Base-by-base conservation (phyloP, 2,797 vertebrate species). In the Coregonus ussuriensis region DNA sequence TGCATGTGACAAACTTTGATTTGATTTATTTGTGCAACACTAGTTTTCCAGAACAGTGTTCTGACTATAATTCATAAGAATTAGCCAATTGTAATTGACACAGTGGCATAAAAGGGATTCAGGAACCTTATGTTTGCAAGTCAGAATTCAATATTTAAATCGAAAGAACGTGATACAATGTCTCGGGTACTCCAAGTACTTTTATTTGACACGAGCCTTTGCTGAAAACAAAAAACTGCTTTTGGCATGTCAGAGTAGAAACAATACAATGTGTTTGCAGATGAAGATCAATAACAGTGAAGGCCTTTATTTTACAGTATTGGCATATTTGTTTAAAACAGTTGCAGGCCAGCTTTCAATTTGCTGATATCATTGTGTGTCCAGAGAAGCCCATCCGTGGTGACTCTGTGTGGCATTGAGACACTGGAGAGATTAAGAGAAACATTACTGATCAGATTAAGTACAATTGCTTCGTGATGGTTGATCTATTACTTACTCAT, bases 291-390 rank as follows among this genome's bases (percentile, higher is more conserved):
- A 21, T 53, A 37, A 47, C 33, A 70, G 29, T 67, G 0, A 41
- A 25, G 9, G 73, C 7, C 1, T 25, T 31, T 6, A 71, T 77
- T 72, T 78, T 7, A 67, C 33, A 62, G 14, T 3, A 13, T 69
- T 2, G 35, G 1, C 63, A 62, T 25, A 9, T 3, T 11, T 37
- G 21, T 75, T 84, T 86, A 95, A 80, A 95, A 95, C 4, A 95
- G 91, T n/a, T 92, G 88, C 15, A 95, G 91, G 84, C 93, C 94
- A 70, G 87, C 86, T 79, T 95, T 95, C 54, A 95, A 81, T 77
- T 91, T 95, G 84, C 67, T 86, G 0, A 95, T 70, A 2, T 95
- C 93, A 0, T 73, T 83, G 77, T 89, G 91, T 77, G 81, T 94
- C 94, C 94, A 95, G 2, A 93, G 81, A 0, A 72, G 83, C 2